Evolutionary conservation across 2,888 invertebrate genomes (phyloP).

Genomic region (Drosophila subquinaria): DNA sequence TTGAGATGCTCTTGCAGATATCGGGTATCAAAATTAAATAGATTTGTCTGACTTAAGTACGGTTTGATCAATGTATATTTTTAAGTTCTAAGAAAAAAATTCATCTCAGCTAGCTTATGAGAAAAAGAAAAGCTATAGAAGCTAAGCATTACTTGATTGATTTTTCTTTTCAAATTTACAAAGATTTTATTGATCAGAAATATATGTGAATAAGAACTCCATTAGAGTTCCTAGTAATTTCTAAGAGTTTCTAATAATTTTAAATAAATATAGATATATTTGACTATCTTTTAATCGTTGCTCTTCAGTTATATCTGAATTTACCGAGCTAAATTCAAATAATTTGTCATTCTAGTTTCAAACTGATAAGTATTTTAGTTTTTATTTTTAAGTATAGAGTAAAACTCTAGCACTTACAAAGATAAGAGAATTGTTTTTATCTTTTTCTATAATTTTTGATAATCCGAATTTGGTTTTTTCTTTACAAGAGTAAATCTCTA

Average conservation of each 20-base stretch:
- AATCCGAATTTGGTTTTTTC: neutral
- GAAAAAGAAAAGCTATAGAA: neutral
- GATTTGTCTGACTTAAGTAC: neutral
- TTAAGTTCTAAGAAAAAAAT: neutral
- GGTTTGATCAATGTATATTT: neutral
- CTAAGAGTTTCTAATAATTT: neutral
- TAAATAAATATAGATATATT: no score
- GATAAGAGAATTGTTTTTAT: neutral
- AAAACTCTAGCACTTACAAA: no score
- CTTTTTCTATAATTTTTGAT: no score
- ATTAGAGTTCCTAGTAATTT: no score
- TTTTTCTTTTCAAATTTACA: neutral
- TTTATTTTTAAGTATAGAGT: no score
- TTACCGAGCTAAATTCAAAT: neutral
- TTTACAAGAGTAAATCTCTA: neutral
- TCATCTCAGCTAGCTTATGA: neutral
- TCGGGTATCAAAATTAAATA: neutral
- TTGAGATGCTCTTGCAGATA: conserved; percentile 39
- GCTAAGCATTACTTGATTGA: neutral
- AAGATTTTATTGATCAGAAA: no score
- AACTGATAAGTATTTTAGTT: no score
- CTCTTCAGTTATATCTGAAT: neutral
- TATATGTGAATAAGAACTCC: no score
- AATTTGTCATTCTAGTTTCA: no score
- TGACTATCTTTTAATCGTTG: neutral